Base-by-base conservation (phyloP, 2,113 vertebrate species). In the Syngnathus scovelli region DNA sequence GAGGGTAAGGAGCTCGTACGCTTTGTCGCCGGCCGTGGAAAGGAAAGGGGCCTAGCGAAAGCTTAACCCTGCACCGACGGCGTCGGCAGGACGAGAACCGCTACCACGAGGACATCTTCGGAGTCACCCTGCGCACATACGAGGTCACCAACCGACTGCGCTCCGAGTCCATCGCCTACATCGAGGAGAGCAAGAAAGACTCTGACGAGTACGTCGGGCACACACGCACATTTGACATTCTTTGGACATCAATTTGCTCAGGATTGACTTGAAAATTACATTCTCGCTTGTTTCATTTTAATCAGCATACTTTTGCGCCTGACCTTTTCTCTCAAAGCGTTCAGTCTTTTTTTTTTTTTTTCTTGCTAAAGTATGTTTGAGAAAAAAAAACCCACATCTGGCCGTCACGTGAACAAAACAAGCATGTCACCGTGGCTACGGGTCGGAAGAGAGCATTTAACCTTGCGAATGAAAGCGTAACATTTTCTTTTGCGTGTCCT, bases 71-170 rank as follows among this genome's bases (percentile, higher is more conserved):
- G 27, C 27, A 33, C 27, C 15, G 55, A 16, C 64, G 44, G 2
- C 39, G 12, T 69, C 27, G 41, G 37, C 81, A 99, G 97, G 97
- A 98, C 81, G 96, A 98, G 90, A 95, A 94, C 81, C 93, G 95
- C 61, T 99, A 98, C 85, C 97, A 99, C 0, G 97, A 99, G 85
- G 97, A 99, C 81, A 99, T 99, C 81, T 99, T 99, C 7, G 97
- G 97, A 2, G 96, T 99, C 83, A 99, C 97, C 72, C 90, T 99
- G 84, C 91, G 96, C 27, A 99, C 96, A 0, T 98, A 98, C 0
- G 97, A 99, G 87, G 96, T 99, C 89, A 99, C 96, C 80, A 99
- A 97, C 89, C 93, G 96, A 75, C 94, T 99, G 85, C 93, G 97
- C 72, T 99, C 96, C 0, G 96, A 98, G 89, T 99, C 97, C 64